Percentiles rank a stretch among this genome's conserved stretches.
These are phyloP conservation scores for Falcaria lacertinaria DNA, from an alignment of 2,888 invertebrate species.

Conservation along the genomic window DNA sequence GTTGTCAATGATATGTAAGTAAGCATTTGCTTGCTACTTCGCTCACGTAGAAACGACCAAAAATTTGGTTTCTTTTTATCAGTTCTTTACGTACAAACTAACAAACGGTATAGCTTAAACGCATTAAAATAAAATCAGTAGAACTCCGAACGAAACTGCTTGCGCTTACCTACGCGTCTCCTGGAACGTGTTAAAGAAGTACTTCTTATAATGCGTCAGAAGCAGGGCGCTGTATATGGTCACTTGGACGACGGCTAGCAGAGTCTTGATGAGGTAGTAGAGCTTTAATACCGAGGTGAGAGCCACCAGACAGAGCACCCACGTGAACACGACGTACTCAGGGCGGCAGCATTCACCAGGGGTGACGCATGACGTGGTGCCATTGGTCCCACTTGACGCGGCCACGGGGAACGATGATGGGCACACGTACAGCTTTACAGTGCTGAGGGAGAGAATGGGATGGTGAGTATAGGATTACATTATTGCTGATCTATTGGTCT, in stretches of 20 bases:
- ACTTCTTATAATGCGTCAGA: conserved; percentile 75
- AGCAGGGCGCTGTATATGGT: conserved; percentile 87
- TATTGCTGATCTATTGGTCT: too few species aligned
- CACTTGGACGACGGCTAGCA: conserved; percentile 88
- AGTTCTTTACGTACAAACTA: too few species aligned
- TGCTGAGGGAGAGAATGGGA: conserved; percentile 52
- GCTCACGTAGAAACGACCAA: too few species aligned
- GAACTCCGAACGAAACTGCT: too few species aligned
- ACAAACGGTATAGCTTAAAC: too few species aligned
- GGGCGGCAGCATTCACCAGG: conserved; percentile 81
- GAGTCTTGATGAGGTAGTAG: conserved; percentile 91
- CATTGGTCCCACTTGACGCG: too few species aligned
- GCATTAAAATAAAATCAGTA: too few species aligned
- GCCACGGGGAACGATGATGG: conserved; percentile 29
- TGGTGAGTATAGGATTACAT: too few species aligned
- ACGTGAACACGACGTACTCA: conserved; percentile 95
- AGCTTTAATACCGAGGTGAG: conserved; percentile 94
- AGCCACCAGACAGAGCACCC: conserved; percentile 95
- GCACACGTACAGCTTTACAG: conserved; percentile 60
- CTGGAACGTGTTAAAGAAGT: conserved; percentile 49
- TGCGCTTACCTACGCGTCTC: neutral
- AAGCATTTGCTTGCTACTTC: too few species aligned
- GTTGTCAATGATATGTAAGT: too few species aligned
- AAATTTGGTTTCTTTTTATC: too few species aligned
- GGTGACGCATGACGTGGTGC: neutral